Evolutionary conservation across 92 coral and sea anemone species (phyloP).

Genomic region (Bergia puertoricense): DNA sequence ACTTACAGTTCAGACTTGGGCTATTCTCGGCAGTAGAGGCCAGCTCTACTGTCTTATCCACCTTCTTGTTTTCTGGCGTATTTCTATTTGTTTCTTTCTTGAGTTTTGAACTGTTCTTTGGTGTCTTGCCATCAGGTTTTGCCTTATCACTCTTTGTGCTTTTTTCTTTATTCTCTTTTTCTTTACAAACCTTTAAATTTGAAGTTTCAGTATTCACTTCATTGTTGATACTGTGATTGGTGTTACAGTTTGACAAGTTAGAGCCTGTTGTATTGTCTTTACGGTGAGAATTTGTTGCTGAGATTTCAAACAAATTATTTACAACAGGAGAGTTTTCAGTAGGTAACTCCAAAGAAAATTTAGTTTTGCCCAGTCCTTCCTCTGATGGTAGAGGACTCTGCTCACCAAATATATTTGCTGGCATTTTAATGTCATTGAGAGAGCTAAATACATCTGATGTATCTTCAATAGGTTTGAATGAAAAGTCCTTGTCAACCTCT

Average conservation of each 20-base stretch:
- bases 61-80: conserved; percentile 32
- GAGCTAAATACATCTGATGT: conserved; percentile 4
- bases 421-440: conserved; percentile 23
- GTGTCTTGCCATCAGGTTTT: conserved; percentile 38
- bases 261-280: neutral
- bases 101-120: conserved; percentile 45
- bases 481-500: neutral
- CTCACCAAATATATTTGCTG: conserved; percentile 27
- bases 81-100: conserved; percentile 47
- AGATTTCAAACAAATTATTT: conserved; percentile 29
- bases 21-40: conserved; percentile 45
- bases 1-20: conserved; percentile 30
- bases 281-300: neutral
- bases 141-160: conserved; percentile 44
- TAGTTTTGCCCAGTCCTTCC: neutral
- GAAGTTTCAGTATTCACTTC: conserved; percentile 20
- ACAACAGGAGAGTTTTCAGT: conserved; percentile 13
- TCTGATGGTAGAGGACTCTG: conserved; percentile 17
- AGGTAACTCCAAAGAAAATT: neutral
- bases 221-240: conserved; percentile 14
- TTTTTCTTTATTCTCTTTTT: conserved; percentile 54
- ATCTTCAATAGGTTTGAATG: conserved; percentile 7
- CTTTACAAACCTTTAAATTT: conserved; percentile 38
- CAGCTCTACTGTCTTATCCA: conserved; percentile 44
- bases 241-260: neutral